Evolutionary conservation across 1,140 invertebrate genomes (phyloP).

Genomic region (Drosophila sechellia): DNA sequence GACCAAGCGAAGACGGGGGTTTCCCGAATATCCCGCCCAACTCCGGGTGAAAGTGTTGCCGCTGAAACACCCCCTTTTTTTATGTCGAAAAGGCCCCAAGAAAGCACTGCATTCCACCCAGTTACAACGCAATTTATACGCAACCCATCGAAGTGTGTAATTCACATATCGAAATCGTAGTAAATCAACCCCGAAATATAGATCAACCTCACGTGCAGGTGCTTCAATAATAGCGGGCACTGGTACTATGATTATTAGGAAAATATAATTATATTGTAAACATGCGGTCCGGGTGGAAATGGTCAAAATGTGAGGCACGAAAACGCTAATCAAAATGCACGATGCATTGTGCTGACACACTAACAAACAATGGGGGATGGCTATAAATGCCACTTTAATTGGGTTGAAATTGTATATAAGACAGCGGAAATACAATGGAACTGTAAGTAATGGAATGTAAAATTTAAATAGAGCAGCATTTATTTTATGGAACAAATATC

Average conservation of each 20-base stretch:
- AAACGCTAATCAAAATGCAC: slow-evolving; percentile 48
- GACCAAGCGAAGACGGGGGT: slow-evolving; percentile 51
- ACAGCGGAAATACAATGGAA: not conserved
- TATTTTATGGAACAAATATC: too few relatives aligned
- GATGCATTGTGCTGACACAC: slow-evolving; percentile 39
- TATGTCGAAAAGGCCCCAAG: slow-evolving; percentile 5
- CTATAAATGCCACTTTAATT: slow-evolving; percentile 18
- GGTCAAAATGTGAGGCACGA: not conserved
- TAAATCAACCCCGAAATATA: slow-evolving; percentile 38
- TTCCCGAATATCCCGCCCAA: slow-evolving; percentile 2
- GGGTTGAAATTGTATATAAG: slow-evolving; percentile 14
- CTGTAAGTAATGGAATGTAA: not conserved
- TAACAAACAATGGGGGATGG: slow-evolving; percentile 31
- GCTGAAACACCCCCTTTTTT: slow-evolving; percentile 28
- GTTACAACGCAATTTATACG: slow-evolving; percentile 46
- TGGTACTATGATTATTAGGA: slow-evolving; percentile 33
- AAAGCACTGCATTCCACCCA: slow-evolving; percentile 35
- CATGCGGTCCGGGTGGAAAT: slow-evolving; percentile 3
- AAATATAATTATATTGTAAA: slow-evolving; percentile 48
- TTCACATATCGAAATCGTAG: slow-evolving; percentile 18
- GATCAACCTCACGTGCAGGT: slow-evolving; percentile 42
- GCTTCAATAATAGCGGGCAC: slow-evolving; percentile 27
- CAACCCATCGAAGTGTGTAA: slow-evolving; percentile 44
- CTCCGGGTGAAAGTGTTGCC: slow-evolving; percentile 49
- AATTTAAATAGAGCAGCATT: too few relatives aligned